A percentile compares a stretch with the other conserved stretches of the same genome.
Conservation (phyloP, 2,113 vertebrate species). For the Ancistrus triradiatus region DNA sequence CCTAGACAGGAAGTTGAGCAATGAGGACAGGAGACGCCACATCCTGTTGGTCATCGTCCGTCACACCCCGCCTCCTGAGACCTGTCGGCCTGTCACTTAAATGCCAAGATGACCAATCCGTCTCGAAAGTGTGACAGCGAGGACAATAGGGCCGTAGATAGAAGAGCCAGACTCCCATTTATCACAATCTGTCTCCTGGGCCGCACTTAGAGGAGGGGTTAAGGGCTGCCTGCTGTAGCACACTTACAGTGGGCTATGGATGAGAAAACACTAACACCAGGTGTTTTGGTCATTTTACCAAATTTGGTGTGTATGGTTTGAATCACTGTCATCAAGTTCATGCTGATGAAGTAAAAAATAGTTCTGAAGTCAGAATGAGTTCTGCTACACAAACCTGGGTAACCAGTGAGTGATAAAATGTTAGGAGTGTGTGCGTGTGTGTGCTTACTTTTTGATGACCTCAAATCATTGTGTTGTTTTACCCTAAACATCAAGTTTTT, state of each 20-base stretch:
- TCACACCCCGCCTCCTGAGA: slow-evolving; percentile 57
- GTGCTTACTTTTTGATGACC: slow-evolving; percentile 7
- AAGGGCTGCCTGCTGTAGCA: slow-evolving; percentile 13
- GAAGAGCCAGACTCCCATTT: slow-evolving; percentile 58
- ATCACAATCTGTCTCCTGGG: slow-evolving; percentile 58
- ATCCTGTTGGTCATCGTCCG: slow-evolving; percentile 70
- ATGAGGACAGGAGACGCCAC: slow-evolving; percentile 55
- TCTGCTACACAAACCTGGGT: neutral
- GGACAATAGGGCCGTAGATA: slow-evolving; percentile 63
- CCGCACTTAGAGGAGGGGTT: slow-evolving; percentile 27
- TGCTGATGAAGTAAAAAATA: no score
- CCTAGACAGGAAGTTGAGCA: slow-evolving; percentile 51
- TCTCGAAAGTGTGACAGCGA: slow-evolving; percentile 58
- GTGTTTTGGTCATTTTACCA: neutral
- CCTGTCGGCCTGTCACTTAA: slow-evolving; percentile 56
- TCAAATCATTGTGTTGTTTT: slow-evolving; percentile 6
- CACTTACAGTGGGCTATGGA: slow-evolving; percentile 12
- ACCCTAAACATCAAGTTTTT: neutral
- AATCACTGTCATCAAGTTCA: no score
- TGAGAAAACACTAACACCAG: slow-evolving; percentile 4
- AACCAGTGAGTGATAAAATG: neutral
- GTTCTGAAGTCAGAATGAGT: no score
- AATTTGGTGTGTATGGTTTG: neutral
- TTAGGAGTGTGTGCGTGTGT: neutral
- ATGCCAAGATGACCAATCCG: slow-evolving; percentile 49